These are phyloP conservation scores for Sympetrum striolatum DNA, from an alignment of 2,888 invertebrate species.

Conservation along the genomic window DNA sequence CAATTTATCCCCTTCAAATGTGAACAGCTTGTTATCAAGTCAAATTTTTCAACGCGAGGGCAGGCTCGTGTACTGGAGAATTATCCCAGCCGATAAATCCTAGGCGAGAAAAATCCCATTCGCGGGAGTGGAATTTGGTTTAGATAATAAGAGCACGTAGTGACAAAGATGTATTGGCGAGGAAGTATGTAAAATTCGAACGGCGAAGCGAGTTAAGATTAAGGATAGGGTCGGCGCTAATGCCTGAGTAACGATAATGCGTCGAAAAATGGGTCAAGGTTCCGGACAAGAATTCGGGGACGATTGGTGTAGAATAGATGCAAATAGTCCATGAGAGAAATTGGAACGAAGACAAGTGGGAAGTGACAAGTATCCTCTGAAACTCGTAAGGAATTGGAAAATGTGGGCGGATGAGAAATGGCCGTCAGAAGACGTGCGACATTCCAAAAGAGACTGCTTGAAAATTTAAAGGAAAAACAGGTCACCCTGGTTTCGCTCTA, in stretches of 20 bases:
- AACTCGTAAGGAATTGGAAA: neutral
- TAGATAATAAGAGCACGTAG: neutral
- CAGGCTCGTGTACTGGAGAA: too few species aligned
- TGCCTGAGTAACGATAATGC: neutral
- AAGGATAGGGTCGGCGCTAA: neutral
- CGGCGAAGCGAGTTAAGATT: neutral
- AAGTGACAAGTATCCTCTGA: neutral
- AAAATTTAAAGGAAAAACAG: neutral
- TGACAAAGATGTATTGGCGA: neutral
- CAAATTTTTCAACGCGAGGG: too few species aligned
- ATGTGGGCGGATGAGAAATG: neutral
- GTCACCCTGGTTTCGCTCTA: neutral
- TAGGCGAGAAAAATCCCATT: neutral
- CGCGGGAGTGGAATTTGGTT: neutral
- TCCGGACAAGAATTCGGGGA: neutral
- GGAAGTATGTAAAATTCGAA: neutral
- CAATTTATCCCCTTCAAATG: too few species aligned
- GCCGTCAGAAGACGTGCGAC: neutral
- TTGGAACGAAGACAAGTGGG: neutral
- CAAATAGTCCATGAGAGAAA: neutral
- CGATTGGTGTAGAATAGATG: neutral
- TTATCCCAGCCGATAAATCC: too few species aligned
- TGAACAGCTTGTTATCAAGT: too few species aligned
- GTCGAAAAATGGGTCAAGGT: neutral
- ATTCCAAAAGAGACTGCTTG: neutral